Evolutionary conservation across 1,140 invertebrate species (phyloP).

Genomic region (Paracyclopina nana): DNA sequence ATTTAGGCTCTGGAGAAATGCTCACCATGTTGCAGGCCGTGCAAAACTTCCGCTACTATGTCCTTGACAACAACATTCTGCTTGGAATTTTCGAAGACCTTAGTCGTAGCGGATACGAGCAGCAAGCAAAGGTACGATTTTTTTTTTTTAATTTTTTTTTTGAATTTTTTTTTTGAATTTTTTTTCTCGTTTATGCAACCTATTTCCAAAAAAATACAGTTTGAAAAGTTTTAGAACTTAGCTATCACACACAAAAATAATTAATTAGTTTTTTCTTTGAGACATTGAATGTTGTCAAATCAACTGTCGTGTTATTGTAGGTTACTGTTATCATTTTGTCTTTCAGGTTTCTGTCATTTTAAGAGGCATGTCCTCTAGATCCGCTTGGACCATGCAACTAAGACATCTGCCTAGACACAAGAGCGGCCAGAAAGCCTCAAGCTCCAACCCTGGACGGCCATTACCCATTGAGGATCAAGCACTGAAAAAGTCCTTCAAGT

Average conservation of each 20-base stretch:
- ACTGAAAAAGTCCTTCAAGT: slow-evolving; percentile 38
- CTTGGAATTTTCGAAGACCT: slow-evolving; percentile 76
- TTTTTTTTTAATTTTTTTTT: neutral
- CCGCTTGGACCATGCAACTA: slow-evolving; percentile 80
- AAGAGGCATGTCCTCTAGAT: slow-evolving; percentile 62
- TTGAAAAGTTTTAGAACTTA: no score
- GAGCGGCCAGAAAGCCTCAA: slow-evolving; percentile 40
- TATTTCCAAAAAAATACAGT: no score
- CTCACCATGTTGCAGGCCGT: slow-evolving; percentile 34
- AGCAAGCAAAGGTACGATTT: slow-evolving; percentile 34
- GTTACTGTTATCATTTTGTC: neutral
- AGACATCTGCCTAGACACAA: slow-evolving; percentile 57
- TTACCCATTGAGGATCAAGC: slow-evolving; percentile 48
- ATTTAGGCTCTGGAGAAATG: slow-evolving; percentile 41
- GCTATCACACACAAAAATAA: no score
- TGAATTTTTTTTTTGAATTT: neutral
- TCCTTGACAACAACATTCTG: slow-evolving; percentile 64
- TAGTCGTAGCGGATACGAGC: slow-evolving; percentile 40
- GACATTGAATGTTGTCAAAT: neutral
- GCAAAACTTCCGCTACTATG: slow-evolving; percentile 64
- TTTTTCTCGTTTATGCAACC: neutral
- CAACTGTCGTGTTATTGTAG: neutral
- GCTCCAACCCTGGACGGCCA: slow-evolving; percentile 51
- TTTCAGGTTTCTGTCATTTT: neutral
- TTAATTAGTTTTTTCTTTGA: neutral